These are phyloP conservation scores for Trypoxylus dichotomus DNA, from an alignment of 1,140 invertebrate genomes.

Conservation along the genomic window DNA sequence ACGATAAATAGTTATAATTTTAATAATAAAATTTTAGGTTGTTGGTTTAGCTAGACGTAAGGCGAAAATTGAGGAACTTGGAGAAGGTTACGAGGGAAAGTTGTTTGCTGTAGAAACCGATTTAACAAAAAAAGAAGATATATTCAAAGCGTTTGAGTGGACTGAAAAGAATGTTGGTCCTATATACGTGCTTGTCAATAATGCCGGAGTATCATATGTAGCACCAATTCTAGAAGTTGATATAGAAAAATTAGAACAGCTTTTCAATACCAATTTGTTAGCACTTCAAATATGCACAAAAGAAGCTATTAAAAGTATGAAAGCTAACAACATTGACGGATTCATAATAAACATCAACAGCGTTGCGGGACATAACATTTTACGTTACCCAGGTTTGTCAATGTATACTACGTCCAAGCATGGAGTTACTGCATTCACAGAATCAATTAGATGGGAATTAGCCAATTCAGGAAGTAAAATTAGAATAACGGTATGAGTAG, in stretches of 20 bases:
- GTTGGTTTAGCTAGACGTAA: slow-evolving; percentile 28
- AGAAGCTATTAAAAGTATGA: slow-evolving; percentile 19
- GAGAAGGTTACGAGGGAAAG: slow-evolving; percentile 12
- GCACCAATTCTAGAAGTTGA: neutral
- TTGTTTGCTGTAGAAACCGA: slow-evolving; percentile 56
- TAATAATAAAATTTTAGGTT: slow-evolving; percentile 23
- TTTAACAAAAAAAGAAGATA: slow-evolving; percentile 62
- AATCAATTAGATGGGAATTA: neutral
- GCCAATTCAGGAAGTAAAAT: neutral
- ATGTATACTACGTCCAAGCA: neutral
- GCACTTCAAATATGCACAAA: neutral
- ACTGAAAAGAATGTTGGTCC: slow-evolving; percentile 59
- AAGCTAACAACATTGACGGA: neutral
- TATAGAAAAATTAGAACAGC: neutral
- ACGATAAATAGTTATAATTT: too few relatives aligned
- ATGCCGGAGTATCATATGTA: neutral
- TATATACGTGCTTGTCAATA: neutral
- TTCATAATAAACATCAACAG: slow-evolving; percentile 7
- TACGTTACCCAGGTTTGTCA: neutral
- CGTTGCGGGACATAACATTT: neutral
- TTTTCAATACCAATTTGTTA: neutral
- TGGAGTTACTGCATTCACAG: neutral
- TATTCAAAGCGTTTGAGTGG: slow-evolving; percentile 63
- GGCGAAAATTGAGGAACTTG: slow-evolving; percentile 11
- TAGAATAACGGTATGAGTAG: neutral